Percentiles rank a stretch among this genome's conserved stretches.
Conservation (phyloP, 2,113 vertebrate species). For the Sardina pilchardus region DNA sequence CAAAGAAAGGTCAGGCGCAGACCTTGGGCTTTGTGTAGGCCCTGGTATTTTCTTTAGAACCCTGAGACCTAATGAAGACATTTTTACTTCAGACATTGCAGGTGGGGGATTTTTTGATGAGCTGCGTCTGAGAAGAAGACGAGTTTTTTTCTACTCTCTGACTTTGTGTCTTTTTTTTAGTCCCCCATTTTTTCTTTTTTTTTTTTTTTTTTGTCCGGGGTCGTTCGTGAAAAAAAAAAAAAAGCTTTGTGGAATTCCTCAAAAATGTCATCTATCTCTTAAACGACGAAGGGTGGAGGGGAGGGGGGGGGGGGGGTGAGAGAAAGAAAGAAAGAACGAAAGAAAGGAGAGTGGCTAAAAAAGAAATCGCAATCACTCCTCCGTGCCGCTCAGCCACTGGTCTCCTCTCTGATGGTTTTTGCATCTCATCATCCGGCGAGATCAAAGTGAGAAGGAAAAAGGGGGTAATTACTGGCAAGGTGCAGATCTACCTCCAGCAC, state of each 20-base stretch:
- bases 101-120: conserved; percentile 73
- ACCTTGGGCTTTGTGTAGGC: conserved; percentile 86
- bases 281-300: too few species aligned
- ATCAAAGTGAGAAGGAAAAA: conserved; percentile 79
- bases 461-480: conserved; percentile 81
- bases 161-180: conserved; percentile 50
- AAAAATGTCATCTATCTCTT: conserved; percentile 9
- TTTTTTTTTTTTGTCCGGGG: conserved; percentile 22
- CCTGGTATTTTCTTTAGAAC: conserved; percentile 89
- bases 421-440: conserved; percentile 79
- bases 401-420: conserved; percentile 79
- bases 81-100: conserved; percentile 79
- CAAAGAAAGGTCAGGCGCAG: conserved; percentile 92
- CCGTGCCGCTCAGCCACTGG: conserved; percentile 68
- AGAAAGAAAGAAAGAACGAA: conserved; percentile 64
- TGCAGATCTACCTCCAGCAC: conserved; percentile 70
- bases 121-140: conserved; percentile 81
- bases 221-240: neutral
- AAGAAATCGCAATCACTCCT: conserved; percentile 71
- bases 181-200: too few species aligned
- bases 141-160: conserved; percentile 67
- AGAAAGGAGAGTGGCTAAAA: conserved; percentile 64
- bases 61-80: conserved; percentile 85
- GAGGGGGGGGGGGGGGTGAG: conserved; percentile 66
- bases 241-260: neutral